Base-by-base conservation (phyloP, 2,888 invertebrate species). In the Osedax fenrisi region DNA sequence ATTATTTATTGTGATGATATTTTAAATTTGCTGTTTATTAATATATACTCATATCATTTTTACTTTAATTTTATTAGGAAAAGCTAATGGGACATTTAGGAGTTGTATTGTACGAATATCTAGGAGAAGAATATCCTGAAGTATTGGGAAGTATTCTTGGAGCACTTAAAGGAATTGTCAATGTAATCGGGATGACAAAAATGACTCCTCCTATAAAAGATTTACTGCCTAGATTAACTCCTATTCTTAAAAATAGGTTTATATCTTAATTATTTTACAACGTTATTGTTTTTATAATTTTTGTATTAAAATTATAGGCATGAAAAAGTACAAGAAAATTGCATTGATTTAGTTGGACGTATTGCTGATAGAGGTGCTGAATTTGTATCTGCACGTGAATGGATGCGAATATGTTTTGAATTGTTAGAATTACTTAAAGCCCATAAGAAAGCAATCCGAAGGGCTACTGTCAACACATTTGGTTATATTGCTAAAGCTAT, bases 181-280 rank as follows among this genome's bases (percentile, higher is more conserved):
- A 97, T 85, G 98, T 99, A 2, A 98, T 99, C 82, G 98, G 98
- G 80, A 98, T 98, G 98, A 96, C 96, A 0, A 97, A 98, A 87
- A 99, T 99, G 98, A 98, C 96, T 1, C 98, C 98, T 2, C 98
- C 98, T 1, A 99, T 98, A 81, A 99, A 99, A 86, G 97, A 98
- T 87, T 87, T 98, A 24, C 86, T 98, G 72, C 98, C 98, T 0
- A 88, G 97, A 76, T 87, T 98, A 59, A 99, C 98, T 0, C 98
- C 98, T 0, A 98, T 98, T 83, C 87, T 98, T 77, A 98, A 98
- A 85, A 98, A 99, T 88, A 90, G 93, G 87, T 92, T 22, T n/a
- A 25, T 26, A 41, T 17, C 17, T 10, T 10, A 10, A 41, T 10
- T 10, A 10, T 10, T 41, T 41, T 10, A 41, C 5, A 10, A 41